phyloP scores from a whole-genome alignment of 2,113 vertebrate species.

The Bambusicola thoracicus region DNA sequence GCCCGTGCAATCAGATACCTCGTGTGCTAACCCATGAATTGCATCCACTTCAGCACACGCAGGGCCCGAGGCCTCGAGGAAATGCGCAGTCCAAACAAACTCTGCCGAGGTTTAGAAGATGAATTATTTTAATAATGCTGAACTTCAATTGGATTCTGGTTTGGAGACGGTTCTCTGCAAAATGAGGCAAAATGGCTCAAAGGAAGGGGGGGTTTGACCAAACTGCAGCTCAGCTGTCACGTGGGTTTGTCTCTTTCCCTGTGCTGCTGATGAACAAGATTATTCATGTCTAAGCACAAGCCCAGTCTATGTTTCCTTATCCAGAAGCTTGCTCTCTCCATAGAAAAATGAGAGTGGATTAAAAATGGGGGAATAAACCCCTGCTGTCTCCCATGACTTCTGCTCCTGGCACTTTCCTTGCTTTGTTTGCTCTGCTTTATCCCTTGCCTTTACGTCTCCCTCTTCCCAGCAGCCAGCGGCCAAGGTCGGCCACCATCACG shows the following conservation, averaged over 20 bases:
- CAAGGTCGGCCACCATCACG: not conserved
- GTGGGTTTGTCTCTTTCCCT: not conserved
- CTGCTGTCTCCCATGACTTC: not conserved
- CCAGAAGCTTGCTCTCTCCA: slow-evolving; percentile 27
- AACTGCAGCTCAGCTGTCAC: not conserved
- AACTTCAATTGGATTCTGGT: not conserved
- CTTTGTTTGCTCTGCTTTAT: slow-evolving; percentile 40
- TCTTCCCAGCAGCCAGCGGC: not conserved
- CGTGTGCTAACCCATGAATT: slow-evolving; percentile 8
- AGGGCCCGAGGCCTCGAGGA: slow-evolving; percentile 19
- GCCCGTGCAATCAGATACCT: slow-evolving; percentile 1
- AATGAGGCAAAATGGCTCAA: not conserved
- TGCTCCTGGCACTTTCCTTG: slow-evolving; percentile 27
- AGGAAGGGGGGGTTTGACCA: not conserved
- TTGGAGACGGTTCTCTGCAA: slow-evolving; percentile 5
- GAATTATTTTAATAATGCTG: not conserved
- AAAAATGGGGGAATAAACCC: slow-evolving; percentile 26
- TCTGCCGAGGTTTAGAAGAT: slow-evolving; percentile 14
- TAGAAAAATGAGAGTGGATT: not conserved
- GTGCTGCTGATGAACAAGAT: not conserved
- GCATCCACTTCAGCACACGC: slow-evolving; percentile 8
- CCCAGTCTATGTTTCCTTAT: not conserved
- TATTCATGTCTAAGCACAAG: slow-evolving; percentile 23
- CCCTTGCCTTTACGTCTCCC: slow-evolving; percentile 28
- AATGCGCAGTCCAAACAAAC: slow-evolving; percentile 56